Percentiles rank a stretch among this genome's conserved stretches.
Evolutionary conservation across 2,113 vertebrate genomes (phyloP).

Genomic region (Agelaius phoeniceus): DNA sequence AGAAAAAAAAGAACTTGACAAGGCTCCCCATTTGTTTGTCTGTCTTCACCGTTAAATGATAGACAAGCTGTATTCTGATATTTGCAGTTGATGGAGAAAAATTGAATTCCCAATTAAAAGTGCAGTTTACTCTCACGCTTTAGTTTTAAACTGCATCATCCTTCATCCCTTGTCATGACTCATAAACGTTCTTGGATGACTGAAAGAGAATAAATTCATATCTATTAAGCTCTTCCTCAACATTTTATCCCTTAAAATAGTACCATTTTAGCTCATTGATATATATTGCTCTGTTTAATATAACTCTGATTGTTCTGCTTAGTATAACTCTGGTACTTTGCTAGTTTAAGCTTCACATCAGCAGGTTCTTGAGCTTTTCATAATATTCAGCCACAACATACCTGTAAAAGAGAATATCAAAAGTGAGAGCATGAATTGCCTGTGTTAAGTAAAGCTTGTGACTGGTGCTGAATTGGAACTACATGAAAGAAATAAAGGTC

Average conservation of each 20-base stretch:
- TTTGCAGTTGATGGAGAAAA: neutral
- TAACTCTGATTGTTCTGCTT: neutral
- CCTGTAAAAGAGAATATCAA: neutral
- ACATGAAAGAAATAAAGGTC: neutral
- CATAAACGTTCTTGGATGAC: slow-evolving; percentile 31
- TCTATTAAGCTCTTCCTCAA: slow-evolving; percentile 1
- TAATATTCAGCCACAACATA: neutral
- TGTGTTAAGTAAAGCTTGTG: neutral
- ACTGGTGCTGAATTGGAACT: neutral
- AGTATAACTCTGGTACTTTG: slow-evolving; percentile 6
- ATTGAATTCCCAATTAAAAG: slow-evolving; percentile 50
- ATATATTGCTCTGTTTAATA: neutral
- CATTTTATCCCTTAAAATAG: neutral
- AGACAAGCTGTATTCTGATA: neutral
- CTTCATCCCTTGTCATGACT: slow-evolving; percentile 30
- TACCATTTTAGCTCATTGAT: slow-evolving; percentile 20
- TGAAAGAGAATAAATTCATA: slow-evolving; percentile 6
- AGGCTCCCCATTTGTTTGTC: neutral
- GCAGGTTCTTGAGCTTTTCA: neutral
- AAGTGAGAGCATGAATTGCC: neutral
- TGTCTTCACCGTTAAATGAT: neutral
- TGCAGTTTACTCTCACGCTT: slow-evolving; percentile 47
- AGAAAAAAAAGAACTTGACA: neutral
- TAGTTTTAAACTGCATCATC: slow-evolving; percentile 49
- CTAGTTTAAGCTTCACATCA: neutral